Conservation (phyloP, 1,140 invertebrate genomes). For the Pinna nobilis region DNA sequence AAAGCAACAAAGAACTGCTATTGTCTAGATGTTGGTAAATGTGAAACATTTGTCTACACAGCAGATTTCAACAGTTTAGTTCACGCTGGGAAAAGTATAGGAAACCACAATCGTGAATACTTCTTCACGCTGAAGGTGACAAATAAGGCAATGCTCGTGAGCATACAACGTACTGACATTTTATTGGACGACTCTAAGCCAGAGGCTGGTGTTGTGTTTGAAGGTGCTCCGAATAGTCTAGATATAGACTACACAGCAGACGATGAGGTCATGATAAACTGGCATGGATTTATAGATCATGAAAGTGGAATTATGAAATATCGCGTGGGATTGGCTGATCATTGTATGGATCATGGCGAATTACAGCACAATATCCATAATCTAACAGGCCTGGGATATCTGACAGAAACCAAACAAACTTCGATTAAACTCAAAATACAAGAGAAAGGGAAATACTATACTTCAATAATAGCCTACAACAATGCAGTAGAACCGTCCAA, state of each 20-base stretch:
- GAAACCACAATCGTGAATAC: slow-evolving; percentile 52
- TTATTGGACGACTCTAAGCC: slow-evolving; percentile 53
- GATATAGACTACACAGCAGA: slow-evolving; percentile 48
- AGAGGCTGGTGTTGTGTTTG: slow-evolving; percentile 37
- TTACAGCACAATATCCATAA: too few species aligned
- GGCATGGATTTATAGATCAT: slow-evolving; percentile 51
- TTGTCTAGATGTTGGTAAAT: slow-evolving; percentile 48
- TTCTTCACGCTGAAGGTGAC: slow-evolving; percentile 48
- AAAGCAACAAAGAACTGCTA: slow-evolving; percentile 28
- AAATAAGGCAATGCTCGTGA: slow-evolving; percentile 41
- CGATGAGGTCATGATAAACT: slow-evolving; percentile 27
- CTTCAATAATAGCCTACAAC: too few species aligned
- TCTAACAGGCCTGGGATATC: too few species aligned
- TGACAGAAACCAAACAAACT: too few species aligned
- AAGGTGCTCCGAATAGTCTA: slow-evolving; percentile 26
- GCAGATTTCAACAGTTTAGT: slow-evolving; percentile 35
- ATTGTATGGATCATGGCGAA: too few species aligned
- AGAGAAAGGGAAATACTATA: too few species aligned
- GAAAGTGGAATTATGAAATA: slow-evolving; percentile 49
- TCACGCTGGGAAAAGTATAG: too few species aligned
- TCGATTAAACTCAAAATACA: slow-evolving; percentile 27
- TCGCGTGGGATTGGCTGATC: slow-evolving; percentile 32
- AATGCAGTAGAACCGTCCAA: too few species aligned
- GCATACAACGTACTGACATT: slow-evolving; percentile 41
- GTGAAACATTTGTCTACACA: slow-evolving; percentile 39